Evolutionary conservation across 1,140 invertebrate species (phyloP), one percentile per base, ranked within the genome.

Genomic region (Stegodyphus dumicola): DNA sequence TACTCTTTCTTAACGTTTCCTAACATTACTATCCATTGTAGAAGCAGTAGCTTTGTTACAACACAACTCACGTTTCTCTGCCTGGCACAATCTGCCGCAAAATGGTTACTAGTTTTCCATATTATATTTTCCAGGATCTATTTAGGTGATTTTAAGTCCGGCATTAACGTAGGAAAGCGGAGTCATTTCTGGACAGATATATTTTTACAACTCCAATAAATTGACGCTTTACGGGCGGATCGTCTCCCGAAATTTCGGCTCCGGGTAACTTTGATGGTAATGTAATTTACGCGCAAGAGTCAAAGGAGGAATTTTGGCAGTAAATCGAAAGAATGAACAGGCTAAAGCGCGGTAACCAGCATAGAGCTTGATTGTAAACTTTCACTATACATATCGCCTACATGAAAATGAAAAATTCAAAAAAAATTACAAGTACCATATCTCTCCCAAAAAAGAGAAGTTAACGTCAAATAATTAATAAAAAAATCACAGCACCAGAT

Each of bases 121-220:
- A 76, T 76, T 49, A 48, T 64, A 76, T 64, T 49, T 52, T 60
- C 56, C 56, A 60, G 17, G 54, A 17, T 18, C 49, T 10, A n/a
- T 75, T 54, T 75, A 33, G 73, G 51, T 75, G 73, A 76, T 33
- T 76, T 48, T 33, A 64, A 52, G 54, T 64, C 15, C 54, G 11
- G 15, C 33, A 64, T 76, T 76, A 76, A 76, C 18, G 53, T 18
- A 33, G 10, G 11, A 49, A 33, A 56, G 56, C 17, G 15, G 49
- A 76, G 54, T 64, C 74, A 76, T 76, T 76, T 76, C 64, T 60
- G 74, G 74, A 64, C 64, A 76, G 74, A 76, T 76, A 76, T 56
- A 76, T 76, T 76, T 76, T 76, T 76, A 76, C 74, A 56, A 56
- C 56, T 60, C 17, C 18, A 64, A 76, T 76, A 76, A 76, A 76